A percentile compares a stretch with the other conserved stretches of the same genome.
Evolutionary conservation across 2,113 vertebrate species (phyloP).

Genomic region (Sakesphorus luctuosus): DNA sequence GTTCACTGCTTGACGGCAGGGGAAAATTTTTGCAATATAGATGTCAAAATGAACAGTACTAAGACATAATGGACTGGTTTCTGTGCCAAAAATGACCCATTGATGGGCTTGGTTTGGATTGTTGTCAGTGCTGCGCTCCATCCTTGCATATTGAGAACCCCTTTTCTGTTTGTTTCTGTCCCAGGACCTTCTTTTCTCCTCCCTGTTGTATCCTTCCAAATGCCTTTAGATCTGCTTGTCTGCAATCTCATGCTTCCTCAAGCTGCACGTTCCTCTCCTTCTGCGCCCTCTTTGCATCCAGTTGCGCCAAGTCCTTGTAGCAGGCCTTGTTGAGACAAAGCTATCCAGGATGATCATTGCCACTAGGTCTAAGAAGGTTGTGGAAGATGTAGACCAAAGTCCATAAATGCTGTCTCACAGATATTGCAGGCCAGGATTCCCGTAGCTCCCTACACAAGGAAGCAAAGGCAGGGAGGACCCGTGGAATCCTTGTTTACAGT

Average conservation of each 20-base stretch:
- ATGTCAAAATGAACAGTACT: slow-evolving; percentile 4
- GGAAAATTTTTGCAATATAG: slow-evolving; percentile 26
- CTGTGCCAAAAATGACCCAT: not conserved
- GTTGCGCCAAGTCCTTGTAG: not conserved
- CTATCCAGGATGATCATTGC: not conserved
- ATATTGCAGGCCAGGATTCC: not conserved
- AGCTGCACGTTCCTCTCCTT: not conserved
- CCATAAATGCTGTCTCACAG: not conserved
- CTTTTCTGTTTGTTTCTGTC: not conserved
- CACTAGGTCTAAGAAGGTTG: not conserved
- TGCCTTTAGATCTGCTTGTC: not conserved
- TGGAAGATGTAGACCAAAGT: not conserved
- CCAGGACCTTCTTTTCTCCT: not conserved
- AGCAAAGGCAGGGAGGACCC: not conserved
- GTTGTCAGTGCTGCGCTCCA: not conserved
- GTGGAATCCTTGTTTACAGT: not conserved
- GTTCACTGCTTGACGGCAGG: slow-evolving; percentile 7
- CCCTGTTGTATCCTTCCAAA: not conserved
- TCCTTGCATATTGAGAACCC: not conserved
- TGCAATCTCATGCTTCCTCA: not conserved
- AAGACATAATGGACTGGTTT: not conserved
- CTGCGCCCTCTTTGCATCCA: not conserved
- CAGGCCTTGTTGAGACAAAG: not conserved
- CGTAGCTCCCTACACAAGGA: not conserved
- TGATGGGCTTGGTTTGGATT: not conserved